phyloP scores from a whole-genome alignment of 2,888 invertebrate species.

The Acanthosoma haemorrhoidale region DNA sequence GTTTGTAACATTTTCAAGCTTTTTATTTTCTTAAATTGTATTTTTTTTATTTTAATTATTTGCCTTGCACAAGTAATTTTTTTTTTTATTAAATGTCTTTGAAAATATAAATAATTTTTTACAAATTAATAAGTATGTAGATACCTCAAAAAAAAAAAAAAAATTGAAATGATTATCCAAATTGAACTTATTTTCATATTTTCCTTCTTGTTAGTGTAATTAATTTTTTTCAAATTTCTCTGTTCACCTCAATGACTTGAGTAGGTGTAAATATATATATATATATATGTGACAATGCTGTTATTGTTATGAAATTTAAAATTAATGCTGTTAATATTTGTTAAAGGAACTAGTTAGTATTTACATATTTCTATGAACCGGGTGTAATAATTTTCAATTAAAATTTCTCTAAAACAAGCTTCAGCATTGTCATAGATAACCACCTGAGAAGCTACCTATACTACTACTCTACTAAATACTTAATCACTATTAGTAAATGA shows the following conservation, averaged over 20 bases:
- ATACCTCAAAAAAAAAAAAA: not conserved
- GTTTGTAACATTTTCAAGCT: not conserved
- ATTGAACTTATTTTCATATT: not conserved
- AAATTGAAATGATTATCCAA: not conserved
- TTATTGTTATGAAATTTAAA: not conserved
- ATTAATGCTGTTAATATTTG: too few species aligned
- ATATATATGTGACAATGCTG: too few species aligned
- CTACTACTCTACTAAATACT: too few species aligned
- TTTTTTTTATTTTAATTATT: conserved; percentile 4
- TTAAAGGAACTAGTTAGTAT: too few species aligned
- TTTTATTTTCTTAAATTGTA: not conserved
- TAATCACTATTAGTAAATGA: conserved; percentile 3
- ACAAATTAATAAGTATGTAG: not conserved
- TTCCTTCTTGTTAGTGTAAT: not conserved
- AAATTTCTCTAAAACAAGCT: too few species aligned
- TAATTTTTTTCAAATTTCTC: not conserved
- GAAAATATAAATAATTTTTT: not conserved
- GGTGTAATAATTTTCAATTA: too few species aligned
- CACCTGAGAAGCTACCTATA: too few species aligned
- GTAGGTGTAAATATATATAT: too few species aligned
- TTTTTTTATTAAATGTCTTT: not conserved
- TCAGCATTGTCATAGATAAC: not conserved
- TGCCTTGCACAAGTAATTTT: not conserved
- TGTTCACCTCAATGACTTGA: not conserved
- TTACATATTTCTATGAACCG: too few species aligned